Base-by-base conservation (phyloP, 1,140 invertebrate species). In the Leptinotarsa defecta region DNA sequence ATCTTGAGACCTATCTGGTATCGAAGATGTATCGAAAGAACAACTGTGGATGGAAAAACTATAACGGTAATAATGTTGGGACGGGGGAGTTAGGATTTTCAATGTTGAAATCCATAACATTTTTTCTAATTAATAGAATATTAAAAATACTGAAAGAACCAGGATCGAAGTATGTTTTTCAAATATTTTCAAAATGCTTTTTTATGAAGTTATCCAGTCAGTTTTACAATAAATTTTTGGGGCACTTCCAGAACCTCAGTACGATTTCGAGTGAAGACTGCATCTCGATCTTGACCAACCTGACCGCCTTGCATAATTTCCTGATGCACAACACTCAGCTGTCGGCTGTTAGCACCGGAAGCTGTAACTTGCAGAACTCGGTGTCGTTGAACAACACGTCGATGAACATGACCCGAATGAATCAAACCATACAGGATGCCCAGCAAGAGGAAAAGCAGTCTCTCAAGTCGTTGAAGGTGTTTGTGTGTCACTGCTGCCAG, bases 1-100 rank as follows among this genome's bases (percentile, higher is more conserved):
- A 93, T 98, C 79, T 84, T 98, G 6, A 87, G 94, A 73, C 92
- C 94, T 0, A 89, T 96, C 73, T 96, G 95, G 95, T 91, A 91
- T 80, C 84, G 91, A 73, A 89, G 90, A 77, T 93, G 93, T 79
- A 91, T 94, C 4, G 89, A 91, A n/a, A 91, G 89, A 78, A 88
- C 87, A 15, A 76, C 86, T 73, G 87, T 86, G 4, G 84, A 88
- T 24, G 88, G 89, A 80, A 89, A 88, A 71, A 92, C 91, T 76
- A 84, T 88, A 63, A 89, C 90, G 85, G 90, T 91, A 84, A 88
- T 57, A 34, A 34, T 34, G 1, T 34, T 34, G 6, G 27, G 27
- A 34, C 6, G 6, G 27, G 27, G 34, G 34, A 11, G 34, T 43
- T 43, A 0, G 4, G 2, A 43, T 3, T 43, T 43, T 43, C 34